Conservation (phyloP, 2,797 vertebrate genomes). For the Antennarius maculatus region DNA sequence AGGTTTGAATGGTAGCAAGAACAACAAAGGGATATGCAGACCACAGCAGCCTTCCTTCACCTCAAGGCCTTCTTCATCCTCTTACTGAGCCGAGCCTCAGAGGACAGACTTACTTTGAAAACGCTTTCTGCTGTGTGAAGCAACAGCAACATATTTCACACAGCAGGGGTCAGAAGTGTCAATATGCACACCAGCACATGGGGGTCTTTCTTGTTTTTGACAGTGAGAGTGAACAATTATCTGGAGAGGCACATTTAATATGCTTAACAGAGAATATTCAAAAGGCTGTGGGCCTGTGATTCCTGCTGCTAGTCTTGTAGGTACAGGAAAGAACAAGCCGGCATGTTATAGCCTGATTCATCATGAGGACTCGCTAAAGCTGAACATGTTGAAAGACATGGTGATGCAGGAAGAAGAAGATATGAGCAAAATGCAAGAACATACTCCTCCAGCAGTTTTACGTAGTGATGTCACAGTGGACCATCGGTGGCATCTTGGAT, state of each 20-base stretch:
- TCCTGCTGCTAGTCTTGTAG: neutral
- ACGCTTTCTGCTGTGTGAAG: conserved; percentile 8
- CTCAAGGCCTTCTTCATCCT: conserved; percentile 28
- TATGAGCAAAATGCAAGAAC: neutral
- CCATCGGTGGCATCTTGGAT: neutral
- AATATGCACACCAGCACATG: conserved; percentile 14
- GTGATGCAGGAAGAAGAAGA: neutral
- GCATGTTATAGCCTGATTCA: conserved; percentile 35
- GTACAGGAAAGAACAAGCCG: conserved; percentile 19
- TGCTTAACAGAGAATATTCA: conserved; percentile 50
- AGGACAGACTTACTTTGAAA: conserved; percentile 49
- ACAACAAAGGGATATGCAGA: conserved; percentile 27
- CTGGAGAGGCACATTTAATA: conserved; percentile 40
- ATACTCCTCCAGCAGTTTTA: neutral
- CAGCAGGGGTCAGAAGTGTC: conserved; percentile 27
- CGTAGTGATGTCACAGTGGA: neutral
- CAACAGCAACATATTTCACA: conserved; percentile 31
- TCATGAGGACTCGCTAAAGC: conserved; percentile 8
- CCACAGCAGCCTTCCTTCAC: conserved; percentile 2
- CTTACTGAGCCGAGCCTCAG: conserved; percentile 21
- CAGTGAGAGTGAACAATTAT: conserved; percentile 39
- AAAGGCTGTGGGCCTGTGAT: conserved; percentile 14
- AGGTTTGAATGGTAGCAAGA: conserved; percentile 16
- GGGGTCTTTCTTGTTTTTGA: conserved; percentile 50
- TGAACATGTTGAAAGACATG: conserved; percentile 6